Evolutionary conservation across 2,113 vertebrate genomes (phyloP), one percentile per base, ranked within the genome.

Genomic region (Fulica atra): DNA sequence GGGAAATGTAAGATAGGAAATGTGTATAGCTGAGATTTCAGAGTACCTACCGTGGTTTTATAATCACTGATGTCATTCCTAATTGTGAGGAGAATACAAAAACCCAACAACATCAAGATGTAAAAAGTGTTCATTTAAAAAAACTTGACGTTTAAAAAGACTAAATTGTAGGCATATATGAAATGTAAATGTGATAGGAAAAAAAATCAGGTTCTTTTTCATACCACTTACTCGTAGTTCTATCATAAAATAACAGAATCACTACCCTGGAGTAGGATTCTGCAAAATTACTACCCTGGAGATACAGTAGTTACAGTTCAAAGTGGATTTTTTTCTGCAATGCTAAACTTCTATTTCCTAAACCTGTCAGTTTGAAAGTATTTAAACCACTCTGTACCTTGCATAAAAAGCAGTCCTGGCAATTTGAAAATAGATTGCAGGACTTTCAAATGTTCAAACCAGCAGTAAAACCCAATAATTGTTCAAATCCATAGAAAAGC

Each of bases 231-330:
- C 81, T n/a, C 16, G 38, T 31, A 40, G 64, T 61, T 78, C 15
- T 90, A 6, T 81, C 86, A 46, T 88, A 88, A 94, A 92, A 83
- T 71, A 86, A 53, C 86, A 97, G 81, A 93, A 38, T 77, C 69
- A 16, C 59, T 70, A 28, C 77, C 93, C 91, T 68, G 61, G 23
- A 72, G 73, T 81, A 33, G 78, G 88, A 86, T 88, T 87, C 69
- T 89, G 65, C 53, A 86, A 3, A 94, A 94, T 90, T 51, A 57
- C 86, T 93, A 56, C 94, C 88, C 72, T 90, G 57, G 56, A 95
- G 94, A 92, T 61, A 59, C 9, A 69, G 92, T 21, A 65, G 81
- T 66, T 74, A 66, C 84, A 51, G 87, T 92, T 95, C 94, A 93
- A 96, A 97, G 96, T 35, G 83, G 78, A 77, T 77, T 90, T 84